Percentiles rank a stretch among this genome's conserved stretches.
These are phyloP conservation scores for Nemotelus nigrinus DNA, from an alignment of 2,888 invertebrate species.

Conservation along the genomic window DNA sequence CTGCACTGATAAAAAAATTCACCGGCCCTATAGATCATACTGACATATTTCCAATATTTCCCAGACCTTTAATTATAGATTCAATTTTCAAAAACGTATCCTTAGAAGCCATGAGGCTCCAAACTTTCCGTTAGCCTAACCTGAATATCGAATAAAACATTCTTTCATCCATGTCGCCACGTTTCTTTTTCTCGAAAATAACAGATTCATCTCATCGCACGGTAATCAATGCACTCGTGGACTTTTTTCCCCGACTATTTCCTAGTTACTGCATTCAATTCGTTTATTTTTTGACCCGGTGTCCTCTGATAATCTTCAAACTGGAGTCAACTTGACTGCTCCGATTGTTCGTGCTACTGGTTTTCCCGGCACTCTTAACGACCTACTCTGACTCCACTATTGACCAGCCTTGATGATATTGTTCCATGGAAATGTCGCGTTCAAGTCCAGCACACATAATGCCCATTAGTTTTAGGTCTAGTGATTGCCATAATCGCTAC, in stretches of 20 bases:
- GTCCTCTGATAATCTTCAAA: constrained; percentile 19
- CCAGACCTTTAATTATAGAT: no score
- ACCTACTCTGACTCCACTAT: neutral
- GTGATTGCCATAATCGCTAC: constrained; percentile 36
- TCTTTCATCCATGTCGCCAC: no score
- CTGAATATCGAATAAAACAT: no score
- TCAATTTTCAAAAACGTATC: no score
- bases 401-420: neutral
- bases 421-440: constrained; percentile 14
- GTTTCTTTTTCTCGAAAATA: neutral
- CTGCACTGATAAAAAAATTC: no score
- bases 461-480: constrained; percentile 39
- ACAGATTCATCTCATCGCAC: neutral
- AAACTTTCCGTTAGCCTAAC: no score
- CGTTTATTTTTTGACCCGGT: constrained; percentile 29
- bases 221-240: neutral
- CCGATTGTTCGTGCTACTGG: neutral
- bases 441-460: constrained; percentile 15
- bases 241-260: constrained; percentile 12
- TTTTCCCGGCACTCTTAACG: neutral
- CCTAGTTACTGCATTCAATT: neutral
- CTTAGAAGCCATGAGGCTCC: no score
- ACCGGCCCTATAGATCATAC: no score
- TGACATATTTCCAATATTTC: no score
- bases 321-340: neutral